Base-by-base conservation (phyloP, 2,888 invertebrate genomes). In the Ichneumoninae sp. region DNA sequence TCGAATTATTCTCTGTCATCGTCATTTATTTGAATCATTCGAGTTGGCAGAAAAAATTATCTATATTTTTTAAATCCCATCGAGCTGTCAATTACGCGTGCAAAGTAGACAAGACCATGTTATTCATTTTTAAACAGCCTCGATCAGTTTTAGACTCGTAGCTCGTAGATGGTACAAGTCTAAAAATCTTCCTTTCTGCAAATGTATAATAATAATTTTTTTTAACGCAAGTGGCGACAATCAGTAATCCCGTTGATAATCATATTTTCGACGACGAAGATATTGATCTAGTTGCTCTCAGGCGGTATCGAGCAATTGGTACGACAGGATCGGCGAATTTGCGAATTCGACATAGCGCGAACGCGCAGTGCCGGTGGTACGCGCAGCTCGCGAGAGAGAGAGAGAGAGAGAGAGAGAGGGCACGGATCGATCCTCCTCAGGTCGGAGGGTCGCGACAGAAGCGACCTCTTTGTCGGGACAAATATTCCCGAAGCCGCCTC, bases 341-440 rank as follows among this genome's bases (percentile, higher is more conserved):
- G 44, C 74, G 74, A 65, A 65, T 65, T 65, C 50, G 13, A 50
- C 60, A 52, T 69, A 33, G 80, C 13, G 22, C 13, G 30, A 33
- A 65, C 70, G 70, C 60, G 72, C 60, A 62, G 30, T n/a, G 54
- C 36, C 66, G 78, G 57, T 69, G 68, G 79, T 79, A 19, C 75
- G 71, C 30, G 79, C 60, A 79, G 65, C 76, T 85, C 81, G 76
- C 72, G 52, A 79, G 76, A 76, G 83, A 70, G 75, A 72, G 76
- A 72, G 36, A 36, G 76, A 72, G 36, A 36, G n/a, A n/a, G n/a
- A n/a, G n/a, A n/a, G 6, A 7, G 36, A 36, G 87, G 87, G 80
- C 87, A 82, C 85, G 89, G 91, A 91, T 91, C 91, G 91, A 91
- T 91, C 89, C 88, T 89, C 89, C 87, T 89, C 88, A 88, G 86